Evolutionary conservation across 2,888 invertebrate genomes (phyloP).

Genomic region (Scaptodrosophila latifasciaeformis): DNA sequence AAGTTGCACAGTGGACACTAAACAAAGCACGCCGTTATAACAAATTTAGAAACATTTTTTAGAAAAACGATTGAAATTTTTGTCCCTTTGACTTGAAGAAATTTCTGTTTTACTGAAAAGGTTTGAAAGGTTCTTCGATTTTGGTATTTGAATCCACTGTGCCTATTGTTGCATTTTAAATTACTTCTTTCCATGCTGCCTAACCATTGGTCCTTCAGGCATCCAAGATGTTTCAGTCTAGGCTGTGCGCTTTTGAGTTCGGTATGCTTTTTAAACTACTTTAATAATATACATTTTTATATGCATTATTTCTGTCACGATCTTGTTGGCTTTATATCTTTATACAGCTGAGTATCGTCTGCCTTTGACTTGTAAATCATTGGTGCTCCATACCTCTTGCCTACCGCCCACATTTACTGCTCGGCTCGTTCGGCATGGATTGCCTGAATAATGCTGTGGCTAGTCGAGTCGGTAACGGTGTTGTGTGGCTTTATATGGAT

Average conservation of each 20-base stretch:
- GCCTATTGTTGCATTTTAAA: constrained; percentile 44
- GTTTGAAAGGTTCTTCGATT: too few relatives aligned
- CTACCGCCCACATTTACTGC: background rate
- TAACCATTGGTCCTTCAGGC: constrained; percentile 42
- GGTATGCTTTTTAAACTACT: constrained; percentile 37
- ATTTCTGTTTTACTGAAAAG: too few relatives aligned
- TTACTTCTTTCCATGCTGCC: constrained; percentile 29
- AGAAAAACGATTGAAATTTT: too few relatives aligned
- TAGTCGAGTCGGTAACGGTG: too few relatives aligned
- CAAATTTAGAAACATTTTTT: too few relatives aligned
- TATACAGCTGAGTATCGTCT: constrained; percentile 39
- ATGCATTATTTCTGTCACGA: constrained; percentile 71
- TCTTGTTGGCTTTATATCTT: constrained; percentile 66
- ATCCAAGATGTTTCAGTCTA: constrained; percentile 12
- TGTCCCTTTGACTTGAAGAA: too few relatives aligned
- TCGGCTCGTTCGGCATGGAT: background rate
- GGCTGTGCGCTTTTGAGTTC: constrained; percentile 14
- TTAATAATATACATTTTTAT: constrained; percentile 66
- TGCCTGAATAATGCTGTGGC: too few relatives aligned
- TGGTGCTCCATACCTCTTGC: background rate
- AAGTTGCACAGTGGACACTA: too few relatives aligned
- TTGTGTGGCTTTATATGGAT: background rate
- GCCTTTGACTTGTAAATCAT: constrained; percentile 20
- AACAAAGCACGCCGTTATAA: too few relatives aligned
- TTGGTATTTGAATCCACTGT: too few relatives aligned